Base-by-base conservation (phyloP, 92 coral and sea anemone genomes). In the Phenganax stokvisi region DNA sequence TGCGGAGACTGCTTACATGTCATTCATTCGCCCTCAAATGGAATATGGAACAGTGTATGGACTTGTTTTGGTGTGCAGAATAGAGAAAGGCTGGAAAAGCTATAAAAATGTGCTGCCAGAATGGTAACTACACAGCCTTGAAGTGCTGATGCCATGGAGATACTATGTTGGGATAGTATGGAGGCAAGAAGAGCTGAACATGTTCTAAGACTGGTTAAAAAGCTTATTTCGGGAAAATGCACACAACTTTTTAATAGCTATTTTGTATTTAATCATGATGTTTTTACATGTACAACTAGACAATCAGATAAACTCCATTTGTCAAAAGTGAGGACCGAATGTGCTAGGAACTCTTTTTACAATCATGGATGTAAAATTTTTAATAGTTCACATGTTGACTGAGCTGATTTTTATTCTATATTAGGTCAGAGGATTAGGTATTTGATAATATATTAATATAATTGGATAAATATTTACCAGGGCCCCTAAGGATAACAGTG, bases 41-140 rank as follows among this genome's bases (percentile, higher is more conserved):
- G 85, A 85, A 54, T 85, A 80, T 56, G 62, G 85, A 25, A 62
- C 53, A 53, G 56, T 51, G 76, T 85, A 3, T 72, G 85, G 85
- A 44, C 76, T 10, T 80, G 88, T 72, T 71, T 55, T 47, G 20
- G 76, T 71, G 76, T 37, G 27, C 54, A 30, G n/a, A 71, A 71
- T 71, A 71, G 51, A 71, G 56, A 37, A 30, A 71, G 55, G 56
- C 76, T 71, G 37, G 76, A 37, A 57, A 51, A 9, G 9, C 55
- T 71, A 25, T 57, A 71, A 71, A 71, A 54, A 37, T 56, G 76
- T 30, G 76, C 76, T 71, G 76, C 76, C 20, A 71, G 76, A 30
- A 37, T 47, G 76, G 51, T 71, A n/a, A n/a, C 56, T 57, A 71
- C 56, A 37, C 54, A 52, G 11, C 15, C 61, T 29, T 29, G 63